Evolutionary conservation across 1,140 invertebrate genomes (phyloP), one percentile per base, ranked within the genome.

Genomic region (Drosophila punjabiensis): DNA sequence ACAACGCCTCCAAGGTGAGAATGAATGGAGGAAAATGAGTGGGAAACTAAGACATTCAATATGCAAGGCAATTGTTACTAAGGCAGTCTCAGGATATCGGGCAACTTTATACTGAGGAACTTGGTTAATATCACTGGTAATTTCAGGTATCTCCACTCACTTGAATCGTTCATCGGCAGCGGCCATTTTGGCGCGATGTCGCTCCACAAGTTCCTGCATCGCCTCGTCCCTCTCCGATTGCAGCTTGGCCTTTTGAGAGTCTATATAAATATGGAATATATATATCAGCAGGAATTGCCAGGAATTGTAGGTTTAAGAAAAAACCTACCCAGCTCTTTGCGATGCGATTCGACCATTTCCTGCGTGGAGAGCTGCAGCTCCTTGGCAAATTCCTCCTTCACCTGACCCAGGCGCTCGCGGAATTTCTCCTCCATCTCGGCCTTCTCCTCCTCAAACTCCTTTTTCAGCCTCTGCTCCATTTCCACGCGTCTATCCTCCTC

Each of bases 301-400:
- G 8, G 20, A 24, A 6, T 37, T 37, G 10, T 8, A 11, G 7
- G 14, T 11, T 13, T 0, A n/a, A 28, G 0, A 5, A 4, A 4
- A 3, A 28, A 47, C 68, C 37, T 90, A 96, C 95, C 94, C 81
- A 96, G 82, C 92, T 96, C 94, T 76, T 94, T 93, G 67, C 94
- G 93, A 89, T 95, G 94, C 62, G 95, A 84, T 32, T 94, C 91
- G 24, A 93, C 90, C 68, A 96, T 83, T 78, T 95, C 94, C 82
- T 96, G 95, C 14, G 86, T 93, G 47, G 83, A 79, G 3, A 82
- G 59, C 56, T 88, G 90, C 63, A 93, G 60, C 63, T 93, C 93
- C 14, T 83, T 90, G 55, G 88, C 81, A 60, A 93, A 93, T 56
- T 93, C 92, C n/a, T 93, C 91, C 63, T 92, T 93, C 10, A 93